Base-by-base conservation (phyloP, 2,797 vertebrate genomes). In the Etheostoma perlongum region DNA sequence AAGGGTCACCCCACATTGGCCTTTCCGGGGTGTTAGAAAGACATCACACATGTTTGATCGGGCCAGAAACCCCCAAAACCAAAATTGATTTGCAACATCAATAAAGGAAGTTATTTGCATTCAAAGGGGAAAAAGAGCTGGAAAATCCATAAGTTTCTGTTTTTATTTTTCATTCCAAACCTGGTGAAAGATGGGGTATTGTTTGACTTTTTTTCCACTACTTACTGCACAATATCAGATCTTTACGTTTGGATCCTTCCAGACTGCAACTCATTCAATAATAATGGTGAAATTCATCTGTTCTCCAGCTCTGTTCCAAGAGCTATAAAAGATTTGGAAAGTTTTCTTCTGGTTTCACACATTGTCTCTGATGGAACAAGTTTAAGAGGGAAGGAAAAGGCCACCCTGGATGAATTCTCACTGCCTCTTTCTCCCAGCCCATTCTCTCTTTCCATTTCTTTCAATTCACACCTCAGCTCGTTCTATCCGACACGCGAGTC, bases 311-410 rank as follows among this genome's bases (percentile, higher is more conserved):
- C 72, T 18, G 77, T 48, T 92, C 88, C 84, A 87, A 64, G 64
- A 47, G 66, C 83, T 88, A 78, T 80, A 86, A 85, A 89, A 82
- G 66, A 82, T 61, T 60, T 85, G 84, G 83, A 90, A 82, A 72
- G 68, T 85, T 79, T 75, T 84, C 67, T 57, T 3, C 63, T 73
- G 70, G 72, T 88, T 91, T 88, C 86, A 91, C 91, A 90, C 82
- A 47, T 90, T 84, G 70, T 91, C 75, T 93, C 80, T 82, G 61
- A 81, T 81, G 85, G 84, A 88, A 85, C 80, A 46, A 10, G 72
- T 81, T 80, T 77, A 55, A 73, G 65, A 82, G 55, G n/a, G 72
- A 62, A 78, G 18, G 74, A 72, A 62, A 68, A 40, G 85, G 81
- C 89, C 91, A 91, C 87, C 90, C 68, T 78, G 73, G 63, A 84